Evolutionary conservation across 2,888 invertebrate species (phyloP), one percentile per base, ranked within the genome.

Genomic region (Dorcus hopei): DNA sequence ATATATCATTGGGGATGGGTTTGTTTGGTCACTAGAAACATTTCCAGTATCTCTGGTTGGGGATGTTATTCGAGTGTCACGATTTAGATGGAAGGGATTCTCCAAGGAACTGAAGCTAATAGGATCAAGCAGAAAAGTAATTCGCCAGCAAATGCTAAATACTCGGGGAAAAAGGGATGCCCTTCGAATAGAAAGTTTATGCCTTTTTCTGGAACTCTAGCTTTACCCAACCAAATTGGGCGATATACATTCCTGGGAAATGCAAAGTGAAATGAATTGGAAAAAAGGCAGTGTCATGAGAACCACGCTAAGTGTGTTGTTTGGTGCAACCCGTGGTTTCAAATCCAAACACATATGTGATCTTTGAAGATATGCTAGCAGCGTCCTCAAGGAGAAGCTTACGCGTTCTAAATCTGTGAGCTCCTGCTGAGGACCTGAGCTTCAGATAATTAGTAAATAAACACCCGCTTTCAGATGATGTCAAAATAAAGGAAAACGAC

Each of bases 181-280:
- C 97, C n/a, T 86, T 88, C 86, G 96, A 86, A 74, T 95, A 93
- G 8, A 97, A 84, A 8, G 83, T 80, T 63, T 88, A 88, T 45
- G 96, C 95, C 74, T 92, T 94, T 45, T 89, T 90, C 75, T 96
- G 95, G 75, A 97, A 96, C 63, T 87, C 85, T 52, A 90, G 80
- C 82, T 95, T 82, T 64, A 97, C 80, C 96, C 96, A 97, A 19
- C 97, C 97, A 74, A 96, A 90, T 77, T 97, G 97, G 0, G 95
- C 89, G 80, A 96, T 97, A 82, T 96, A 96, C 81, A 97, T 95
- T 0, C 42, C 40, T 40, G 19, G 40, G 2, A 55, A 55, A 50
- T 9, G 19, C 3, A 2, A 19, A 19, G 3, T 19, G 3, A 19
- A 19, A 19, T 19, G 19, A 19, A 2, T 19, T 19, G 2, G 2